Evolutionary conservation across 2,113 vertebrate genomes (phyloP), one percentile per base, ranked within the genome.

Genomic region (Nematolebias whitei): DNA sequence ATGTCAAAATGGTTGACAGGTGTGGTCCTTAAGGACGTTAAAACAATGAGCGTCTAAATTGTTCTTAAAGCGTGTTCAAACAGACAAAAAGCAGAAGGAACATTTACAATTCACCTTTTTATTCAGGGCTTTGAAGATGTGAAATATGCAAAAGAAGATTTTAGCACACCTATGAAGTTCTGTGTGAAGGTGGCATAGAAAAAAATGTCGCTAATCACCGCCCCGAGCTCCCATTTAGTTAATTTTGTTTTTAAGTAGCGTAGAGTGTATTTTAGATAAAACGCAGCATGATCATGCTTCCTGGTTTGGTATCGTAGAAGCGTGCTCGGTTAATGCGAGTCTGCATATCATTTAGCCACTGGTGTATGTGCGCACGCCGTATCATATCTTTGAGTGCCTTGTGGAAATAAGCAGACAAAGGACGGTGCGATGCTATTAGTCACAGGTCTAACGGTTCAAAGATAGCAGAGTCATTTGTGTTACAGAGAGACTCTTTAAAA

Each of bases 391-490:
- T 48, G 18, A n/a, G 29, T 29, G 38, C 52, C 54, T 68, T 7
- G 40, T n/a, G 5, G 76, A 74, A 74, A 79, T 79, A 69, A 72
- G 59, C 74, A 74, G 55, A 86, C 74, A 88, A 85, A 84, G 48
- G 78, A 47, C 55, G 15, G 68, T 74, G 78, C 74, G 41, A 69
- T 59, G 73, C 69, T 59, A 69, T 88, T 87, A 87, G 79, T 87
- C 84, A 83, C 80, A 78, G 68, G 78, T 74, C 75, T 66, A 80
- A 76, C 66, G 56, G 73, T 80, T 78, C 54, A 72, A 76, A 83
- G 80, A 76, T 54, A 76, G 78, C 76, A 53, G 76, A 78, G 66
- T 84, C 76, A 75, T 81, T 53, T 78, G 71, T 78, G 74, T 74
- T 60, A 65, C 58, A n/a, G 71, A 24, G 64, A 64, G 55, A 76